These are phyloP conservation scores for Agrypnus murinus DNA, from an alignment of 2,888 invertebrate genomes.

Conservation along the genomic window DNA sequence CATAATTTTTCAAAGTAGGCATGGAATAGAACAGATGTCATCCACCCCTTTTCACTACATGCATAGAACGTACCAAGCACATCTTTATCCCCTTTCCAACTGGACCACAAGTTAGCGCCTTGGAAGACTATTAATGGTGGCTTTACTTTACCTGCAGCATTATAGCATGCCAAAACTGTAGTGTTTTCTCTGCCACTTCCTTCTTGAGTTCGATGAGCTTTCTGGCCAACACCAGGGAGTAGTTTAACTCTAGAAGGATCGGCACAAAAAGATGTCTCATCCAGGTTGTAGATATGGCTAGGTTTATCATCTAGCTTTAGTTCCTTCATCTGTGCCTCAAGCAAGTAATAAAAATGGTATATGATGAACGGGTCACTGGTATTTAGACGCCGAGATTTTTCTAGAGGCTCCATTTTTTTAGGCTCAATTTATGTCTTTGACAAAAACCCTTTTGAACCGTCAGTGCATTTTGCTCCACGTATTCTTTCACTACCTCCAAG, in stretches of 20 bases:
- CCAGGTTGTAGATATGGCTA: conserved; percentile 52
- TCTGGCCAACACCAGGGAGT: conserved; percentile 49
- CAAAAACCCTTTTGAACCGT: not conserved
- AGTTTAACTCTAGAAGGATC: conserved; percentile 53
- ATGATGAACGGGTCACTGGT: conserved; percentile 50
- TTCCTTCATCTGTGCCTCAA: conserved; percentile 38
- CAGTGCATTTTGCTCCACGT: conserved; percentile 20
- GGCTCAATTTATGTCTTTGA: conserved; percentile 18
- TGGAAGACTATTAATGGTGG: conserved; percentile 50
- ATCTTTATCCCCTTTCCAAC: conserved; percentile 18
- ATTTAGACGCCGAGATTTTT: conserved; percentile 38
- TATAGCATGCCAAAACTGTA: conserved; percentile 53
- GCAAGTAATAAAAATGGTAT: conserved; percentile 46
- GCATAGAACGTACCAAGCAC: conserved; percentile 4
- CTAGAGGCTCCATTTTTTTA: conserved; percentile 52
- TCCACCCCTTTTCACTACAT: conserved; percentile 31
- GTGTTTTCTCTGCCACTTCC: conserved; percentile 54
- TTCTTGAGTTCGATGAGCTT: conserved; percentile 51
- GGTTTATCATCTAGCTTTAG: conserved; percentile 33
- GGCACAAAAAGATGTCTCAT: conserved; percentile 53
- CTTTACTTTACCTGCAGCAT: conserved; percentile 50
- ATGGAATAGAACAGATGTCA: conserved; percentile 24
- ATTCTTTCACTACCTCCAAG: conserved; percentile 23
- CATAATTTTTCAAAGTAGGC: conserved; percentile 17
- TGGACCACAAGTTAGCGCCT: no score